phyloP scores from a whole-genome alignment of 2,113 vertebrate genomes.

The Dipodomys ordii region DNA sequence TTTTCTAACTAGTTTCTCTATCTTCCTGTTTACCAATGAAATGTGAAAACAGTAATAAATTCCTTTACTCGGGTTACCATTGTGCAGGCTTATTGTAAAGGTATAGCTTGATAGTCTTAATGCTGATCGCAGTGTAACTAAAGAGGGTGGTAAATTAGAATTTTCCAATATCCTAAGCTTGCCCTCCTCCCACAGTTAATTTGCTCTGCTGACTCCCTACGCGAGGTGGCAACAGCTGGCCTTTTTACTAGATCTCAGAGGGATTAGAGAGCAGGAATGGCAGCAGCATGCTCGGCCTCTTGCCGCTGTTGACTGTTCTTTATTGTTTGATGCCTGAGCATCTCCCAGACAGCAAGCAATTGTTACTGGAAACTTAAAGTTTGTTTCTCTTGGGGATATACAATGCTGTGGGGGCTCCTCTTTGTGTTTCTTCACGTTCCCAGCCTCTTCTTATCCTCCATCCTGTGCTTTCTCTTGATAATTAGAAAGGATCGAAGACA shows the following conservation, averaged over 20 bases:
- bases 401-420: slow-evolving; percentile 45
- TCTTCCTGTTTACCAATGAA: slow-evolving; percentile 23
- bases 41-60: slow-evolving; percentile 37
- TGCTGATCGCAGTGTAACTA: slow-evolving; percentile 46
- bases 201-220: slow-evolving; percentile 80
- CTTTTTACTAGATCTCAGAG: slow-evolving; percentile 52
- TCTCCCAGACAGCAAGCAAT: slow-evolving; percentile 77
- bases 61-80: slow-evolving; percentile 34
- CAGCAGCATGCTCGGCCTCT: slow-evolving; percentile 70
- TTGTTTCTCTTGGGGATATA: slow-evolving; percentile 61
- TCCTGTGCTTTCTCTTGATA: slow-evolving; percentile 55
- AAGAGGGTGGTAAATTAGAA: slow-evolving; percentile 44
- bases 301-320: slow-evolving; percentile 76
- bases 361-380: slow-evolving; percentile 66
- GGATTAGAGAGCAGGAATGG: slow-evolving; percentile 55
- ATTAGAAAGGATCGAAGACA: slow-evolving; percentile 67
- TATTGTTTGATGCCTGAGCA: slow-evolving; percentile 74
- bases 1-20: slow-evolving; percentile 20
- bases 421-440: slow-evolving; percentile 51
- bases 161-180: slow-evolving; percentile 54
- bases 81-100: slow-evolving; percentile 29
- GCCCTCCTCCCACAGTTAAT: neutral
- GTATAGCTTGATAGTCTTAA: neutral
- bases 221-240: slow-evolving; percentile 84
- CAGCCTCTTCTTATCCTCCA: slow-evolving; percentile 36